phyloP scores from a whole-genome alignment of 2,888 invertebrate genomes.

The Tridacna crocea region DNA sequence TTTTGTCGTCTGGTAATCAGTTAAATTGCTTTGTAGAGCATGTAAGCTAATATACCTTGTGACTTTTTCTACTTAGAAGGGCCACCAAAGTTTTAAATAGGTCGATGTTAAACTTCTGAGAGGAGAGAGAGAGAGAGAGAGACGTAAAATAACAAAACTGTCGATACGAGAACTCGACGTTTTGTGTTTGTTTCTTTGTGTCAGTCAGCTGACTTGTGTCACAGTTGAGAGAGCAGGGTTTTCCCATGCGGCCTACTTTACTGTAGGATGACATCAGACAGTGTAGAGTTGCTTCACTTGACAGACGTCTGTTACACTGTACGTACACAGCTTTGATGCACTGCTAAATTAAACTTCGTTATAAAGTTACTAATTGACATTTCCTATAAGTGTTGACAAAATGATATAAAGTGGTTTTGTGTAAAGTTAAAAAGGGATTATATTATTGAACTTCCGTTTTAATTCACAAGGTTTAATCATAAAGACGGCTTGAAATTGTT shows the following conservation, averaged over 20 bases:
- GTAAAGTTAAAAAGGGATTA: conserved; percentile 5
- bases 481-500: conserved; percentile 5
- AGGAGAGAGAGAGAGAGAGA: too few species aligned
- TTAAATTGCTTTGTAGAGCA: too few species aligned
- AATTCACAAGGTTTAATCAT: conserved; percentile 6
- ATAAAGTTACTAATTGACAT: too few species aligned
- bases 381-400: too few species aligned
- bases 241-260: conserved; percentile 42
- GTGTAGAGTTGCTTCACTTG: conserved; percentile 39
- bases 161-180: neutral
- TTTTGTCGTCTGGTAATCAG: too few species aligned
- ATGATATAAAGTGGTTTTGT: neutral
- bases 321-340: conserved; percentile 19
- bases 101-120: too few species aligned
- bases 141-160: neutral
- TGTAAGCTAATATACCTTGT: too few species aligned
- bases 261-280: conserved; percentile 45
- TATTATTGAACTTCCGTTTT: conserved; percentile 20
- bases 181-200: conserved; percentile 19
- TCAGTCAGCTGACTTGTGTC: conserved; percentile 22
- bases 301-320: conserved; percentile 48
- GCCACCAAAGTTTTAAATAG: too few species aligned
- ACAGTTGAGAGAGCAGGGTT: conserved; percentile 47
- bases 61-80: too few species aligned
- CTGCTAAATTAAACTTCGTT: neutral